Base-by-base conservation (phyloP, 2,888 invertebrate species). In the Sicus ferrugineus region DNA sequence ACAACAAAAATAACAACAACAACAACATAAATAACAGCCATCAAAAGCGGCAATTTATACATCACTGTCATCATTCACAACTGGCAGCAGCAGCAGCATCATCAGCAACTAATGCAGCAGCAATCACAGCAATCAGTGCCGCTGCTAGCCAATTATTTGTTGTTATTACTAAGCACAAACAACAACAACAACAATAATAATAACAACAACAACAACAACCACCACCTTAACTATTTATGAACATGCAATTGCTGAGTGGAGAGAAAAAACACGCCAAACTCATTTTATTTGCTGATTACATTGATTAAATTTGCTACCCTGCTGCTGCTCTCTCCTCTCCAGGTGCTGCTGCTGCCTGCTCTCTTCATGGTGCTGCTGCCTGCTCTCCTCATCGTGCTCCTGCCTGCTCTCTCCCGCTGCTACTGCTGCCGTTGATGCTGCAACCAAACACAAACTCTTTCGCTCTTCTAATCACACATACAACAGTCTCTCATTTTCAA, bases 1-100 rank as follows among this genome's bases (percentile, higher is more conserved):
- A 67, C 26, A 67, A 46, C 56, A 28, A 16, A 23, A 26, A 30
- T 14, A 21, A 58, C 19, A 66, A 30, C 19, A 67, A 67, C 46
- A 67, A 58, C 7, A 65, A 16, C 38, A 31, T 34, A 14, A 34
- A 21, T 28, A 30, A 34, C 28, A 62, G 9, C 14, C 23, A 38
- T 9, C 19, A n/a, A n/a, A n/a, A n/a, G n/a, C n/a, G n/a, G n/a
- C n/a, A n/a, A n/a, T n/a, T n/a, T n/a, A n/a, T n/a, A n/a, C n/a
- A n/a, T n/a, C n/a, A n/a, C n/a, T n/a, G n/a, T n/a, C n/a, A n/a
- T n/a, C n/a, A n/a, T n/a, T n/a, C n/a, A n/a, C n/a, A n/a, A n/a
- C n/a, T n/a, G n/a, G n/a, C n/a, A n/a, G n/a, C n/a, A n/a, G n/a
- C n/a, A n/a, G n/a, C n/a, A n/a, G n/a, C n/a, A n/a, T n/a, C n/a